These are phyloP conservation scores for Pollachius pollachius DNA, from an alignment of 2,113 vertebrate genomes.

Conservation along the genomic window DNA sequence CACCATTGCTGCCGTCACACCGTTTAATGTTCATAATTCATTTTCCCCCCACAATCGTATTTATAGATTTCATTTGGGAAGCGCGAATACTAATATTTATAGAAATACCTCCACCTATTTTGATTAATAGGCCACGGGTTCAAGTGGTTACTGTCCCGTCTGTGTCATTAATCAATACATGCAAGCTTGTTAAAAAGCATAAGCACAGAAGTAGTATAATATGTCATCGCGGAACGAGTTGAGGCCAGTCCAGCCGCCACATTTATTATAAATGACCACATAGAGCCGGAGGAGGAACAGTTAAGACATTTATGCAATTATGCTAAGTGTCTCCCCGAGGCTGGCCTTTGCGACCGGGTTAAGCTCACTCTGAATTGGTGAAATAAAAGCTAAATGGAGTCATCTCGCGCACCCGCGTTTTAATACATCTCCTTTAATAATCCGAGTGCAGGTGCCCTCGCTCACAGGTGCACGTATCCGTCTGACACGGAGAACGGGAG, in stretches of 20 bases:
- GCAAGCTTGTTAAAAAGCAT: conserved; percentile 71
- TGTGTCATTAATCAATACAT: conserved; percentile 75
- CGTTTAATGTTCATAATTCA: conserved; percentile 68
- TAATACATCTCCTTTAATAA: conserved; percentile 79
- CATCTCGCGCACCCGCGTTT: conserved; percentile 64
- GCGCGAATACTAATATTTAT: conserved; percentile 69
- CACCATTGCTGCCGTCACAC: conserved; percentile 68
- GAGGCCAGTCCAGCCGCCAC: conserved; percentile 59
- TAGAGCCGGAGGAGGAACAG: conserved; percentile 70
- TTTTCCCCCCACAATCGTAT: conserved; percentile 59
- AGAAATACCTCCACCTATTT: conserved; percentile 64
- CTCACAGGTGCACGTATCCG: conserved; percentile 66
- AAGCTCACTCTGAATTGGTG: conserved; percentile 75
- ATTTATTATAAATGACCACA: conserved; percentile 74
- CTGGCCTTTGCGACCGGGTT: conserved; percentile 76
- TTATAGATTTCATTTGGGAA: conserved; percentile 72
- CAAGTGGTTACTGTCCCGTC: conserved; percentile 66
- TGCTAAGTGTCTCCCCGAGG: conserved; percentile 78
- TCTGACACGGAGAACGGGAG: conserved; percentile 69
- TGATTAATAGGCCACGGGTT: conserved; percentile 69
- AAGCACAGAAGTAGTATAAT: conserved; percentile 68
- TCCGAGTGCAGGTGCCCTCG: conserved; percentile 70
- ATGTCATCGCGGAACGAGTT: conserved; percentile 67
- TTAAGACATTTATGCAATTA: conserved; percentile 81
- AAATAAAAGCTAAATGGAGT: conserved; percentile 79